Evolutionary conservation across 2,113 vertebrate species (phyloP), one percentile per base, ranked within the genome.

Genomic region (Panthera tigris): DNA sequence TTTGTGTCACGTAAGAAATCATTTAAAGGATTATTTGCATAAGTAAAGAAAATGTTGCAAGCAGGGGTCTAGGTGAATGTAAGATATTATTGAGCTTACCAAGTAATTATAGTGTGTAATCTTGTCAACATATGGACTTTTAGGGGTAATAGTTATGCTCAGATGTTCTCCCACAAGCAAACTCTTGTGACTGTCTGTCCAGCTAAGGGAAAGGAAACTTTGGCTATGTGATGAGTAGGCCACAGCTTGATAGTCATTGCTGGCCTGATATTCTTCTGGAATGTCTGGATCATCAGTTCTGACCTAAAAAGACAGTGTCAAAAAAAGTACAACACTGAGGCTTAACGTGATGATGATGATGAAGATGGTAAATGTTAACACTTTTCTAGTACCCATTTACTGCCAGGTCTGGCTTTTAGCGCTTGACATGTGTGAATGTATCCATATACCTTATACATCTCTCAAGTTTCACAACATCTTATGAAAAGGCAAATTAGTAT

Each of bases 161-260:
- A 98, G 48, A 1, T 90, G 93, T 1, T 96, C 80, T 1, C 99
- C 99, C 9, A 99, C 99, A 63, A 33, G 1, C 9, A 99, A 95
- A 16, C 76, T 33, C 14, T 71, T 94, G 19, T 98, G 82, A 71
- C 97, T 93, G 50, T 98, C 89, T 5, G 98, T 98, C 86, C 99
- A 98, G 98, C 99, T 98, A 63, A 99, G 99, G 89, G 99, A 99
- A 0, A 99, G 98, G 90, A 99, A 99, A 27, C 99, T 99, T 23
- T 97, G 97, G 87, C 99, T 99, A 25, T 96, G 94, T 0, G 99
- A 99, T 31, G 97, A 83, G 83, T 99, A 99, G 19, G 99, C 98
- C 85, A 80, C 97, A 3, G 99, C 98, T 31, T 89, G 97, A 41
- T 99, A 98, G 5, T 3, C 90, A 91, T 98, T 97, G 33, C 68